phyloP scores from a whole-genome alignment of 2,888 invertebrate species.

The Mellilla xanthometata region DNA sequence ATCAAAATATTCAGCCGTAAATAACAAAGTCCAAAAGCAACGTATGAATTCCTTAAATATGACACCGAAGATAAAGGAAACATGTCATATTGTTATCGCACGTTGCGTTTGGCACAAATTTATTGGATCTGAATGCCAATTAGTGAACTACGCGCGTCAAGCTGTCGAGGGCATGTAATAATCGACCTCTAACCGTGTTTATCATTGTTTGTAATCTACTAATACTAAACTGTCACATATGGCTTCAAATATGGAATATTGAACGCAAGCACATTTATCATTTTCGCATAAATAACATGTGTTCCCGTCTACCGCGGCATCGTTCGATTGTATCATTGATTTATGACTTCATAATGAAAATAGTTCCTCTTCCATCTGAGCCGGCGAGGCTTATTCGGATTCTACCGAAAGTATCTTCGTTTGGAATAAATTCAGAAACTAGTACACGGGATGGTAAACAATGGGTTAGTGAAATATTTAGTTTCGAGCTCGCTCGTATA shows the following conservation, averaged over 20 bases:
- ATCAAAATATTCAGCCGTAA: no score
- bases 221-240: slow-evolving; percentile 38
- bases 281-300: slow-evolving; percentile 66
- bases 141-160: slow-evolving; percentile 23
- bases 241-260: slow-evolving; percentile 38
- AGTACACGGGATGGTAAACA: slow-evolving; percentile 43
- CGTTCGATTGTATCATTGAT: slow-evolving; percentile 72
- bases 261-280: slow-evolving; percentile 56
- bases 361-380: slow-evolving; percentile 59
- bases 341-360: slow-evolving; percentile 77
- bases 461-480: slow-evolving; percentile 50
- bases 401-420: slow-evolving; percentile 27
- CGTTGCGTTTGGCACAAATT: slow-evolving; percentile 11
- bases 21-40: no score
- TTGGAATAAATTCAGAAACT: slow-evolving; percentile 43
- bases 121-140: slow-evolving; percentile 28
- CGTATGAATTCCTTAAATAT: no score
- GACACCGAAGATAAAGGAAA: slow-evolving; percentile 2
- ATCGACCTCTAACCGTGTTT: slow-evolving; percentile 23
- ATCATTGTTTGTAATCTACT: slow-evolving; percentile 31
- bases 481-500: neutral
- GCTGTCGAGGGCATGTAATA: slow-evolving; percentile 24
- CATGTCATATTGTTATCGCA: slow-evolving; percentile 6
- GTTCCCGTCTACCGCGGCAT: slow-evolving; percentile 63
- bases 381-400: slow-evolving; percentile 37